These are phyloP conservation scores for Ibidorhyncha struthersii DNA, from an alignment of 2,113 vertebrate genomes.

Conservation along the genomic window DNA sequence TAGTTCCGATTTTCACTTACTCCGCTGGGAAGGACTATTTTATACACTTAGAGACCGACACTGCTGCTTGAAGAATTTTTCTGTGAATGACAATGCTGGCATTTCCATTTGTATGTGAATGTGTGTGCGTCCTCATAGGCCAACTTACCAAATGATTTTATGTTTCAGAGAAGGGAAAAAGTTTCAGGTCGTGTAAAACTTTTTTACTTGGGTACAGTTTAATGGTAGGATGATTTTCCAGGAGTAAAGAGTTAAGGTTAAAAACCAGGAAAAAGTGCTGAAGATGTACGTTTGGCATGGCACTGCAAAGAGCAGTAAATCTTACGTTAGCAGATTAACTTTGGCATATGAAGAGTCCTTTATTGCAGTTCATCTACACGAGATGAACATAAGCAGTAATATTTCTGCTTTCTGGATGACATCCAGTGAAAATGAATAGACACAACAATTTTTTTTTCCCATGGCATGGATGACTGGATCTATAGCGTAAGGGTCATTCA, in stretches of 20 bases:
- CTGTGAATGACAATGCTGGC: neutral
- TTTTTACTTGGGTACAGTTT: neutral
- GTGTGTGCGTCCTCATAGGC: neutral
- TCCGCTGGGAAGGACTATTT: neutral
- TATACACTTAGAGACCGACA: neutral
- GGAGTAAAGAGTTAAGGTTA: neutral
- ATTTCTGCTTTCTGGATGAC: slow-evolving; percentile 66
- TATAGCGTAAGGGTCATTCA: slow-evolving; percentile 55
- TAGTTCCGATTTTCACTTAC: neutral
- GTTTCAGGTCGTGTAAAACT: neutral
- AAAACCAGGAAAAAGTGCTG: neutral
- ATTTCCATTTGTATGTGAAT: neutral
- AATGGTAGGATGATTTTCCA: neutral
- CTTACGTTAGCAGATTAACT: slow-evolving; percentile 19
- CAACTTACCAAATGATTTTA: neutral
- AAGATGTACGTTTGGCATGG: neutral
- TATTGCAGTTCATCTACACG: slow-evolving; percentile 10
- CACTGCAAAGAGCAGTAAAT: slow-evolving; percentile 37
- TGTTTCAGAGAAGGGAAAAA: neutral
- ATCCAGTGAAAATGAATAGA: slow-evolving; percentile 64
- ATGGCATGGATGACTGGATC: slow-evolving; percentile 63
- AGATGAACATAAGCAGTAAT: slow-evolving; percentile 57
- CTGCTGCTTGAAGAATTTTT: neutral
- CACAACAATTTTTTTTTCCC: slow-evolving; percentile 52
- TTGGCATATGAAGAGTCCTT: slow-evolving; percentile 35